Evolutionary conservation across 2,888 invertebrate species (phyloP), one percentile per base, ranked within the genome.

Genomic region (Dorcus parallelipipedus): DNA sequence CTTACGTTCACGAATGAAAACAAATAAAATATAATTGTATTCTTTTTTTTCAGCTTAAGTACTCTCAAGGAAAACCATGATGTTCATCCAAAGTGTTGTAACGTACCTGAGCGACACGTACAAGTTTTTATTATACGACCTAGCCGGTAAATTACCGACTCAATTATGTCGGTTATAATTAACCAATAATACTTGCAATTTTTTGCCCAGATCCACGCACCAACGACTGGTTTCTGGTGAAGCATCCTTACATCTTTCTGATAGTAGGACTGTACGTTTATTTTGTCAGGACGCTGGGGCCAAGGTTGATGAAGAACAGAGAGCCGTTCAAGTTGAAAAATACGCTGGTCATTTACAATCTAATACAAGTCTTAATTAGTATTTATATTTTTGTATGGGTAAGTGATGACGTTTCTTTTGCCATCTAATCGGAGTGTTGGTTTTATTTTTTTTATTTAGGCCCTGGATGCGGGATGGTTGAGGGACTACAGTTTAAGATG

Each of bases 401-500:
- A 7, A 33, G 6, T 33, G 26, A 33, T 33, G 5, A 7, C 3
- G 26, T 33, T 33, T 33, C 3, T 20, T 20, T 20, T 20, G 20
- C 20, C 1, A 3, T 20, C 20, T 33, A 33, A 6, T 33, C 26
- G 26, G 7, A 5, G 26, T 33, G 26, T 3, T 33, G 6, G 5
- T 26, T 26, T 26, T 33, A 38, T 20, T 52, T 49, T 49, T 38
- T 60, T 65, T 57, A 82, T 83, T 51, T 79, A 89, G 87, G 90
- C 89, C 54, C 81, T 91, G 52, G 85, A 85, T 64, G 86, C 84
- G 0, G 92, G 89, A 8, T 93, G 94, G 93, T 81, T 90, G 63
- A 82, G 82, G 60, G 86, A 87, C 61, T 97, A 95, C 81, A 94
- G 89, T 78, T 91, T 92, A 85, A 89, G 87, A 71, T 97, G 96